Evolutionary conservation across 2,888 invertebrate species (phyloP).

Genomic region (Epinotia ramella): DNA sequence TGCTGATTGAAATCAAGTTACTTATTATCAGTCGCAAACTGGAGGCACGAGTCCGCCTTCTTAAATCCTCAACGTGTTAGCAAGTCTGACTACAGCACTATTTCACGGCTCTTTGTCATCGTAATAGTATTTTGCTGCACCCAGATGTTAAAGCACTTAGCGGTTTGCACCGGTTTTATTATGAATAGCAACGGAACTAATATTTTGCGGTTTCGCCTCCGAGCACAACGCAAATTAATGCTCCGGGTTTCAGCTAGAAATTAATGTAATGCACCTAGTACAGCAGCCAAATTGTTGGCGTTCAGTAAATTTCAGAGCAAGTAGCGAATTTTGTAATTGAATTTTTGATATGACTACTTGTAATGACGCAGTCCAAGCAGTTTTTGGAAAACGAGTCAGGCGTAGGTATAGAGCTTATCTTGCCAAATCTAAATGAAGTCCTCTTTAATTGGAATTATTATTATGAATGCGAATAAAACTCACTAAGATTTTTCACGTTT

Average conservation of each 20-base stretch:
- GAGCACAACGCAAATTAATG: slow-evolving; percentile 83
- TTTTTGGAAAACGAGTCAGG: not conserved
- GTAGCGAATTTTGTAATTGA: slow-evolving; percentile 71
- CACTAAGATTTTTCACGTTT: too few species aligned
- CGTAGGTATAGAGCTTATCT: not conserved
- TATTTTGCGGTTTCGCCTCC: slow-evolving; percentile 82
- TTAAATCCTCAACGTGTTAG: slow-evolving; percentile 14
- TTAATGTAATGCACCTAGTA: slow-evolving; percentile 84
- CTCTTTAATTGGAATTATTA: too few species aligned
- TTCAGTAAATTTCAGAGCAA: slow-evolving; percentile 69
- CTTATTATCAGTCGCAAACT: not conserved
- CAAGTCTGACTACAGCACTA: slow-evolving; percentile 48
- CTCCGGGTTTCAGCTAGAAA: slow-evolving; percentile 81
- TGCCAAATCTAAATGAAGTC: not conserved
- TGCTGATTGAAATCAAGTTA: not conserved
- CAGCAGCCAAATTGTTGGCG: slow-evolving; percentile 79
- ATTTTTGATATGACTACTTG: slow-evolving; percentile 65
- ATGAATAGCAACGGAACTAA: slow-evolving; percentile 84
- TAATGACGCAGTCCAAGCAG: slow-evolving; percentile 16
- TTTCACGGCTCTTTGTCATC: slow-evolving; percentile 70
- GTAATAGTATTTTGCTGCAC: slow-evolving; percentile 76
- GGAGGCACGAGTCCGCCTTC: not conserved
- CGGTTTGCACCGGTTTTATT: slow-evolving; percentile 81
- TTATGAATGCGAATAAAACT: too few species aligned
- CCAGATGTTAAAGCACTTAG: slow-evolving; percentile 83